These are phyloP conservation scores for Potamarius usumacintae DNA, from an alignment of 2,113 vertebrate species.

Conservation along the genomic window DNA sequence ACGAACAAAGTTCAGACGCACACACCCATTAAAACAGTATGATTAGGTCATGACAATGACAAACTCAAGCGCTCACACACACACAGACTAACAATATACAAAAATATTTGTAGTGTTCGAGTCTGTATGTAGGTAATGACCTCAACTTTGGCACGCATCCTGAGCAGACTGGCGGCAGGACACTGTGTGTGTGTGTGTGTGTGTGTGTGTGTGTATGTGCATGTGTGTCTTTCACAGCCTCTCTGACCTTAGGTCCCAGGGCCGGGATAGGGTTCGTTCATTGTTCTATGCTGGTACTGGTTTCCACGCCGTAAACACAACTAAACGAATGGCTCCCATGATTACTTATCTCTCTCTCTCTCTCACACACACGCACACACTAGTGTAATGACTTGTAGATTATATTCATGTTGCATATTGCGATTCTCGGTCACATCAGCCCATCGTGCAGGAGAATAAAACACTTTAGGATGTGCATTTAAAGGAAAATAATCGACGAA, in stretches of 20 bases:
- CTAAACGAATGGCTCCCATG: conserved; percentile 80
- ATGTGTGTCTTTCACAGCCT: conserved; percentile 48
- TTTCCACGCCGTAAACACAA: conserved; percentile 86
- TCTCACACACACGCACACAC: conserved; percentile 33
- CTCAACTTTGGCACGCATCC: conserved; percentile 70
- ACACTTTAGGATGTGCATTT: not conserved
- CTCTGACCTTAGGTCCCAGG: conserved; percentile 54
- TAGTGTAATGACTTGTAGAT: not conserved
- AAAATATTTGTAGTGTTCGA: conserved; percentile 70
- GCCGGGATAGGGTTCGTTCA: conserved; percentile 77
- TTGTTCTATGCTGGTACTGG: conserved; percentile 81
- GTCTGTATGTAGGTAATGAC: conserved; percentile 72
- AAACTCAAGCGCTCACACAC: conserved; percentile 29
- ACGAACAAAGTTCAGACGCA: conserved; percentile 32
- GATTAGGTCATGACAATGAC: conserved; percentile 32
- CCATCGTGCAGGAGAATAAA: not conserved
- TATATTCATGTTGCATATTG: too few relatives aligned
- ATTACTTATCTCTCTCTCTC: conserved; percentile 55
- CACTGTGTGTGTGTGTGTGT: conserved; percentile 37
- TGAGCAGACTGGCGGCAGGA: conserved; percentile 69
- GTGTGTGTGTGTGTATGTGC: conserved; percentile 34
- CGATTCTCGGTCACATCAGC: too few relatives aligned
- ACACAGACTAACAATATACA: conserved; percentile 58
- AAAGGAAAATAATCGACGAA: not conserved
- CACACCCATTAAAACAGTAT: conserved; percentile 38